A percentile compares a stretch with the other conserved stretches of the same genome.
Evolutionary conservation across 2,797 vertebrate genomes (phyloP).

Genomic region (Sebastiscus tertius): DNA sequence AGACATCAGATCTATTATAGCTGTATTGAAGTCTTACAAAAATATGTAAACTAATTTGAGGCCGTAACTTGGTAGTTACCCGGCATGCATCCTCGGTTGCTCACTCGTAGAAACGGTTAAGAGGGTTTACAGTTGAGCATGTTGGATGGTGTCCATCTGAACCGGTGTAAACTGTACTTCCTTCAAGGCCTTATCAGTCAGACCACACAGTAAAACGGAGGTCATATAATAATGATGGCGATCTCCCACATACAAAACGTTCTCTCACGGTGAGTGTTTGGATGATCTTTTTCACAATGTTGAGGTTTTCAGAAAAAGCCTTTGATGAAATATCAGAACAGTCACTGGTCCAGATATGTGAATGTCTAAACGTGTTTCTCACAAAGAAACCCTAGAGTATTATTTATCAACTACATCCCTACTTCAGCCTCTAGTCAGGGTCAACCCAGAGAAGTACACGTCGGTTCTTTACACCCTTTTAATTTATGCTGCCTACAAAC

Average conservation of each 20-base stretch:
- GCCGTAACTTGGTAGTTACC: not conserved
- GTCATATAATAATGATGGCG: not conserved
- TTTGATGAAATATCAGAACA: not conserved
- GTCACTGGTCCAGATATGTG: not conserved
- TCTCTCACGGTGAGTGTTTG: not conserved
- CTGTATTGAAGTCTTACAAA: not conserved
- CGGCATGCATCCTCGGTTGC: not conserved
- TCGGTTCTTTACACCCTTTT: not conserved
- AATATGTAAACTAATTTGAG: not conserved
- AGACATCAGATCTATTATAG: not conserved
- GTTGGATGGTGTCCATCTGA: not conserved
- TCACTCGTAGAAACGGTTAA: not conserved
- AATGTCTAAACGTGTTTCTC: not conserved
- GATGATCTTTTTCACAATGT: not conserved
- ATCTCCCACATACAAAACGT: not conserved
- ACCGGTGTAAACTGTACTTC: not conserved
- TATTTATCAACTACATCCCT: too few relatives aligned
- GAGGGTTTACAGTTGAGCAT: not conserved
- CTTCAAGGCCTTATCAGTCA: not conserved
- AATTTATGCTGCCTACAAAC: not conserved
- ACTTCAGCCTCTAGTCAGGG: not conserved
- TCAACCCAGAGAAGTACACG: not conserved
- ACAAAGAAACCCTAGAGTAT: not conserved
- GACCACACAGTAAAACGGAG: not conserved
- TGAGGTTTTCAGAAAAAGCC: not conserved